A percentile compares a stretch with the other conserved stretches of the same genome.
Evolutionary conservation across 2,888 invertebrate genomes (phyloP).

Genomic region (Drosophila quinaria): DNA sequence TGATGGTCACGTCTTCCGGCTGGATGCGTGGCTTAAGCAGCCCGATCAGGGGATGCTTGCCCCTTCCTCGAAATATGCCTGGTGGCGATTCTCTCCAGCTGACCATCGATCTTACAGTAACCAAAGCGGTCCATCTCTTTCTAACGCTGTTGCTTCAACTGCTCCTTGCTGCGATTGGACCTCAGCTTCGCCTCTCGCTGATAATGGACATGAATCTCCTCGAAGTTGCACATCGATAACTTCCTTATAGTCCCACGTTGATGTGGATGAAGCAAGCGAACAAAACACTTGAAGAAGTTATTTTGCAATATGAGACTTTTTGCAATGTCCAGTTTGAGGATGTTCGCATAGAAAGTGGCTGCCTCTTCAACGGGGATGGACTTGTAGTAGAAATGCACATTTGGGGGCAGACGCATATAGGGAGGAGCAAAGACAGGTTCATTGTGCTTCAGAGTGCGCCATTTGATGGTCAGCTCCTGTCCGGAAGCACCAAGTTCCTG

Average conservation of each 20-base stretch:
- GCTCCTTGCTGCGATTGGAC: background rate
- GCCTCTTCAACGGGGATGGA: background rate
- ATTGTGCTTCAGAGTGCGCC: slow-evolving; percentile 2
- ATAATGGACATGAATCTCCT: background rate
- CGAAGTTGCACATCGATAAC: background rate
- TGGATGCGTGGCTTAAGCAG: background rate
- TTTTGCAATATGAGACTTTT: background rate
- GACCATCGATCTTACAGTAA: slow-evolving; percentile 8
- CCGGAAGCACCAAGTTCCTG: background rate
- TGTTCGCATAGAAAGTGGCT: background rate
- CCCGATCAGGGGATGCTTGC: slow-evolving; percentile 7
- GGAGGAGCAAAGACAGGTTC: background rate
- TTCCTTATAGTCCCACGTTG: background rate
- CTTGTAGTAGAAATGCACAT: background rate
- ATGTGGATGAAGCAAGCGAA: background rate
- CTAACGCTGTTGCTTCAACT: background rate
- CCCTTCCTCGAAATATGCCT: slow-evolving; percentile 1
- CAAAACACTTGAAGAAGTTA: background rate
- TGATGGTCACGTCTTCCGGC: slow-evolving; percentile 5
- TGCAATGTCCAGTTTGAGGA: background rate
- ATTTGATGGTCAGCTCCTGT: background rate
- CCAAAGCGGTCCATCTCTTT: background rate
- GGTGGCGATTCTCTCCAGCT: slow-evolving; percentile 1
- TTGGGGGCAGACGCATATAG: background rate
- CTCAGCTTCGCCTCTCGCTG: background rate